Conservation (phyloP, 1,140 invertebrate species). For the Pseudomyrmex gracilis region DNA sequence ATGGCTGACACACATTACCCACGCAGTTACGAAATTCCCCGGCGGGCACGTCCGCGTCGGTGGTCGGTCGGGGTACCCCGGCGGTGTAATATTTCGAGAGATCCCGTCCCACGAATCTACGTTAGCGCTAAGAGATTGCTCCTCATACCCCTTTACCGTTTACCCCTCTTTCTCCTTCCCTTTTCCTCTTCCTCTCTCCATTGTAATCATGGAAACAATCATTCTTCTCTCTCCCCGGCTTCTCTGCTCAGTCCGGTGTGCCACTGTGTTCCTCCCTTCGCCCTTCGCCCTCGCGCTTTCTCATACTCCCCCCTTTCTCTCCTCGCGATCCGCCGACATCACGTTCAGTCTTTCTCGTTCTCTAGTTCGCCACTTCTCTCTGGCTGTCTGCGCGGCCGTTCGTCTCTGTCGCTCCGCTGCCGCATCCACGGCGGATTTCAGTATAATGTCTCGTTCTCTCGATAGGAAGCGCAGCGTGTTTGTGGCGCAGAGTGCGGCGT, state of each 20-base stretch:
- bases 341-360: constrained; percentile 54
- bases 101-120: constrained; percentile 82
- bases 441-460: constrained; percentile 69
- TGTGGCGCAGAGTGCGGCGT: constrained; percentile 30
- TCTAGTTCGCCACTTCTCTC: constrained; percentile 58
- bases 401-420: constrained; percentile 65
- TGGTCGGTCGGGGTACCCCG: constrained; percentile 56
- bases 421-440: constrained; percentile 65
- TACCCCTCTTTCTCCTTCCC: constrained; percentile 60
- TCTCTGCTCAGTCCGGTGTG: constrained; percentile 44
- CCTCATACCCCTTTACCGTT: constrained; percentile 72
- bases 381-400: constrained; percentile 52
- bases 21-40: constrained; percentile 72
- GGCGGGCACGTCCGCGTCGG: constrained; percentile 42
- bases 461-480: constrained; percentile 47
- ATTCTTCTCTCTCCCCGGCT: constrained; percentile 79
- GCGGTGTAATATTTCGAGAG: constrained; percentile 83
- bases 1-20: constrained; percentile 75
- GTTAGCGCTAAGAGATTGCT: constrained; percentile 84
- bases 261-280: constrained; percentile 54
- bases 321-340: constrained; percentile 5
- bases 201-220: constrained; percentile 85
- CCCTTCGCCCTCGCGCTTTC: constrained; percentile 35
- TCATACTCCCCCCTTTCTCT: constrained; percentile 13
- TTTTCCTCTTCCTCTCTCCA: constrained; percentile 80